A percentile compares a stretch with the other conserved stretches of the same genome.
Conservation (phyloP, 1,140 invertebrate species). For the Hypothenemus hampei region DNA sequence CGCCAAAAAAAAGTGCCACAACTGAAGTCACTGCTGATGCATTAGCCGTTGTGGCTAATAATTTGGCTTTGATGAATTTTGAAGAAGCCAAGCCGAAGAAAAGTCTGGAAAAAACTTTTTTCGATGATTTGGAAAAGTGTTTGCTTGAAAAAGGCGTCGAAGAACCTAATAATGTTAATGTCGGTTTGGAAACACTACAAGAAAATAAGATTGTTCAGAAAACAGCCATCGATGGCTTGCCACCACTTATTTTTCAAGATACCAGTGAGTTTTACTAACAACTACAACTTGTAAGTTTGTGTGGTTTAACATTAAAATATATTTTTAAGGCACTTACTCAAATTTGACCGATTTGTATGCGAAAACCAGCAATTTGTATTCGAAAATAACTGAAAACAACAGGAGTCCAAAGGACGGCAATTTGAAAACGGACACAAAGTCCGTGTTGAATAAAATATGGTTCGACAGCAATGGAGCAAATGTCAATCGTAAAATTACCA, state of each 20-base stretch:
- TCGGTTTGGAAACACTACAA: neutral
- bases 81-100: constrained; percentile 15
- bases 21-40: constrained; percentile 12
- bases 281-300: too few species aligned
- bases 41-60: constrained; percentile 16
- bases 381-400: constrained; percentile 24
- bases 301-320: too few species aligned
- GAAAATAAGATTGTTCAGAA: neutral
- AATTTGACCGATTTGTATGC: constrained; percentile 29
- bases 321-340: constrained; percentile 23
- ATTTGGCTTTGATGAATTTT: constrained; percentile 27
- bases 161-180: too few species aligned
- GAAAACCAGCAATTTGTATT: constrained; percentile 18
- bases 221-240: neutral
- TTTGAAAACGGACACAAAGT: constrained; percentile 39
- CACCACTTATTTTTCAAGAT: too few species aligned
- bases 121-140: constrained; percentile 33
- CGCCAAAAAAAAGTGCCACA: constrained; percentile 29
- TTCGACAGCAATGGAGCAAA: constrained; percentile 38
- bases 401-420: neutral
- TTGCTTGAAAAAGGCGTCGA: constrained; percentile 22
- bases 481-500: constrained; percentile 28
- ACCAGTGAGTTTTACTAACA: too few species aligned
- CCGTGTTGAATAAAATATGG: constrained; percentile 49
- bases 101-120: constrained; percentile 21